Base-by-base conservation (phyloP, 2,888 invertebrate genomes). In the Zootermopsis nevadensis region DNA sequence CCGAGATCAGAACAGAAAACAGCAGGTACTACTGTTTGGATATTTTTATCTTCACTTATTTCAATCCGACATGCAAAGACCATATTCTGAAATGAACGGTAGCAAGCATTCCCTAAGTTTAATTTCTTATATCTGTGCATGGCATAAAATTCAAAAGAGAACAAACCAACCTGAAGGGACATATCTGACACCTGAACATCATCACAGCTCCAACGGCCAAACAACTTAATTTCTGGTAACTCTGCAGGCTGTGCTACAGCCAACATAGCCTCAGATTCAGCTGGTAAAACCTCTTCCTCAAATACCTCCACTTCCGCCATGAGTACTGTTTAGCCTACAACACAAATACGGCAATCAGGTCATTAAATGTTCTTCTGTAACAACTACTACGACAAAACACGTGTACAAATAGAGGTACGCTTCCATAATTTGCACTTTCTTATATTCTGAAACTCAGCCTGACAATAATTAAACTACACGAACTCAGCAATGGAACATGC, bases 141-240 rank as follows among this genome's bases (percentile, higher is more conserved):
- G 48, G 48, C 48, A 48, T 15, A 48, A 48, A 48, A 12, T 19
- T 19, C 19, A 1, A 19, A 19, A 15, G 15, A 19, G 1, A 48
- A 48, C 42, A 82, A 31, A 86, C 91, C 88, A 90, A 94, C 94
- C 90, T 98, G 98, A 84, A 99, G 93, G 74, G 98, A 98, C 94
- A 99, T 99, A 89, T 99, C 99, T 85, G 95, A 95, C 80, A 99
- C 98, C 90, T 98, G 96, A 0, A 99, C 98, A 93, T 99, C 99
- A 89, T 98, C 98, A 88, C 99, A 97, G 87, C 96, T 96, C 97
- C 98, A 98, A 89, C 98, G 94, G 82, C 97, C 98, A 89, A 99
- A 99, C 82, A 99, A 93, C 91, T 99, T 99, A 87, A 99, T 97
- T 92, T 99, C 99, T 77, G 98, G 98, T 87, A 98, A 91, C 90